Evolutionary conservation across 2,888 invertebrate genomes (phyloP), one percentile per base, ranked within the genome.

Genomic region (Caenorhabditis angaria): DNA sequence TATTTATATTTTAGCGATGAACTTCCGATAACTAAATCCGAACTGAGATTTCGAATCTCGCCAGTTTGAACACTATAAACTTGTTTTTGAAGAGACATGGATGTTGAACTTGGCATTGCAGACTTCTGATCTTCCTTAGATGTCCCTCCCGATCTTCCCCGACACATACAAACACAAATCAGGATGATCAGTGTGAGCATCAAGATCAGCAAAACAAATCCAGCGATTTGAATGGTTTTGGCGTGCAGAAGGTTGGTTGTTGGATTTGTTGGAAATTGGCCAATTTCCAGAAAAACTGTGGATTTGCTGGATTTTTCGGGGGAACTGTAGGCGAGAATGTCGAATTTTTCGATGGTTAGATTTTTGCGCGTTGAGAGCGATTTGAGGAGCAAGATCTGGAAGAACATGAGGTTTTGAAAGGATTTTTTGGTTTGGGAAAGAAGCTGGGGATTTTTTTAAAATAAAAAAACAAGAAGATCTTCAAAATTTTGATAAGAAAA

Each of bases 201-300:
- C n/a, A 94, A 93, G 57, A 86, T 77, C 55, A 88, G 73, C 20
- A 87, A 71, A 2, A 93, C 93, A 0, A 93, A 93, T 77, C 93
- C 92, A 14, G 89, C 82, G 0, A 94, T 91, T 4, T 94, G 90
- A 22, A 95, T 63, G 2, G 62, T 53, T 20, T 48, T 60, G n/a
- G 68, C 71, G 54, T 71, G 51, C 14, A 76, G 58, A n/a, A 70
- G 67, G 32, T 54, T 64, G 28, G 65, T 47, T 2, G 65, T 29
- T 41, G 69, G 27, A 2, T 25, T 90, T 20, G 95, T 91, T 2
- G 83, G 14, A 41, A 60, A 61, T 14, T 57, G 28, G 27, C 51
- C 27, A 24, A 83, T 72, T 67, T 84, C 84, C 2, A 84, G 58
- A 57, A 72, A 77, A n/a, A 84, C 77, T 14, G 69, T 76, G 24